phyloP scores from a whole-genome alignment of 2,113 vertebrate species.

The Otolemur garnettii region DNA sequence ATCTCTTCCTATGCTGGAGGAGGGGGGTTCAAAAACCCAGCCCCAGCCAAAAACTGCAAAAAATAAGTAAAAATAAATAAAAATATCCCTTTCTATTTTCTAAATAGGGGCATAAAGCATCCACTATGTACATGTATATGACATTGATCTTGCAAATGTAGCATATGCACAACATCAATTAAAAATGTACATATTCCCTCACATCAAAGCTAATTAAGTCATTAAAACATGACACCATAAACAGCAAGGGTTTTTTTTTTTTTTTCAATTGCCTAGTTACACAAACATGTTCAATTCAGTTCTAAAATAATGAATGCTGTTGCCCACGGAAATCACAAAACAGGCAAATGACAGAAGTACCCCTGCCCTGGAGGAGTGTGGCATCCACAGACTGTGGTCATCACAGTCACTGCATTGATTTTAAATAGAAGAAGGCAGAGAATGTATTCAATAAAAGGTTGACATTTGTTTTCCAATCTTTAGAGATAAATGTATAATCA shows the following conservation, averaged over 20 bases:
- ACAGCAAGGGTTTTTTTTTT: background rate
- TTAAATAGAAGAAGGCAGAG: background rate
- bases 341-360: background rate
- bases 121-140: background rate
- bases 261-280: slow-evolving; percentile 1
- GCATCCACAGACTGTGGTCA: background rate
- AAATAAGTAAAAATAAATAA: too few relatives aligned
- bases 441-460: background rate
- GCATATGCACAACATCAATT: background rate
- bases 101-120: background rate
- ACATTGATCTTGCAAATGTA: background rate
- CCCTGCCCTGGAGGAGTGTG: background rate
- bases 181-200: background rate
- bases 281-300: background rate
- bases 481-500: background rate
- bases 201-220: slow-evolving; percentile 17
- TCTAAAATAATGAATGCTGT: background rate
- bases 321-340: background rate
- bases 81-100: background rate
- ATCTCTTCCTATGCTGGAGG: background rate
- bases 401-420: background rate
- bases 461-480: background rate
- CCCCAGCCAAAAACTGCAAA: too few relatives aligned
- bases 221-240: background rate
- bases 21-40: too few relatives aligned